Evolutionary conservation across 2,888 invertebrate genomes (phyloP).

Genomic region (Rhagophthalmus giganteus): DNA sequence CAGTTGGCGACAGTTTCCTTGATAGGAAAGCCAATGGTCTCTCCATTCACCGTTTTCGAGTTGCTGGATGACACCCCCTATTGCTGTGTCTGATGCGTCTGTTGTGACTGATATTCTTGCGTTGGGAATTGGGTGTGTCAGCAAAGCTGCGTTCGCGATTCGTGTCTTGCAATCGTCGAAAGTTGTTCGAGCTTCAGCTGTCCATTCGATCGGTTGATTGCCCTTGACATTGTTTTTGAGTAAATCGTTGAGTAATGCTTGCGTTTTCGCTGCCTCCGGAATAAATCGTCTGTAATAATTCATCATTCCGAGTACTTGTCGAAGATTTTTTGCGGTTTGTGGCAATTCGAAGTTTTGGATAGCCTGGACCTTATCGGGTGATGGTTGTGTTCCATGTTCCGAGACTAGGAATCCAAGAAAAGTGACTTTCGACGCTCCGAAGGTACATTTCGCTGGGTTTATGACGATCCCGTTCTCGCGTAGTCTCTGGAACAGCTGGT

Average conservation of each 20-base stretch:
- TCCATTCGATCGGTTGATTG: not conserved
- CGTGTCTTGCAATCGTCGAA: constrained; percentile 2
- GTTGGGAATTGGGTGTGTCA: constrained; percentile 1
- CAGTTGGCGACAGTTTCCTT: constrained; percentile 1
- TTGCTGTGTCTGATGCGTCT: constrained; percentile 5
- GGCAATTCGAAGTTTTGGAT: not conserved
- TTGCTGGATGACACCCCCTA: constrained; percentile 10
- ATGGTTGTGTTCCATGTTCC: not conserved
- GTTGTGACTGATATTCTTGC: not conserved
- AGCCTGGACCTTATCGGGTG: not conserved
- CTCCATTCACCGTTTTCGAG: not conserved
- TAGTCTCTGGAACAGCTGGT: not conserved
- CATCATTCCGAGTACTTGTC: constrained; percentile 5
- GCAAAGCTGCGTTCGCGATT: not conserved
- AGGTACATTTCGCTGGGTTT: constrained; percentile 5
- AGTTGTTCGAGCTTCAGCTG: not conserved
- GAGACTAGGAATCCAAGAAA: constrained; percentile 2
- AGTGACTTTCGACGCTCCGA: not conserved
- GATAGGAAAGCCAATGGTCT: constrained; percentile 7
- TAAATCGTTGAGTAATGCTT: constrained; percentile 1
- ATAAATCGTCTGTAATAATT: constrained; percentile 10
- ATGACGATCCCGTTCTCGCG: not conserved
- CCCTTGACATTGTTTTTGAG: not conserved
- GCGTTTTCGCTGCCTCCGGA: constrained; percentile 1
- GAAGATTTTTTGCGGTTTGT: not conserved